These are phyloP conservation scores for Pseudorhiza aurosa DNA, from an alignment of 30 jellyfish, hydroid and myxozoan species.

Conservation along the genomic window DNA sequence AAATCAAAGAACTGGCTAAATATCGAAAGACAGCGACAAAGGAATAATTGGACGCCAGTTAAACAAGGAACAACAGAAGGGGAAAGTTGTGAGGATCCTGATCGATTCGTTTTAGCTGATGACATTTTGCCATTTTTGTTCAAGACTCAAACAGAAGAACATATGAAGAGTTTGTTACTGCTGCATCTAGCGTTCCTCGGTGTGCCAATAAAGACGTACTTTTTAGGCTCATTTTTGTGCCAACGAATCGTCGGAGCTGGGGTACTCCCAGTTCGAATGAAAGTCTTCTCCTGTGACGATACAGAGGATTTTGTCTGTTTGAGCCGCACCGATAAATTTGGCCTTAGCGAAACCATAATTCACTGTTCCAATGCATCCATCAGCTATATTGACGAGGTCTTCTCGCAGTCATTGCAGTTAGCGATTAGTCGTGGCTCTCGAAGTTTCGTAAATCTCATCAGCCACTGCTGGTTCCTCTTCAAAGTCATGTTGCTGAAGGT, in stretches of 20 bases:
- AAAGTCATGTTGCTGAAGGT: slow-evolving; percentile 54
- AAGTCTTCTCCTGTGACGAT: slow-evolving; percentile 2
- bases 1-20: slow-evolving; percentile 54
- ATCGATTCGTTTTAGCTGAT: slow-evolving; percentile 78
- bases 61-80: slow-evolving; percentile 10
- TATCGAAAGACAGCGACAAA: slow-evolving; percentile 48
- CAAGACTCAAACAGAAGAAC: slow-evolving; percentile 36
- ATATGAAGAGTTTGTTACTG: slow-evolving; percentile 47
- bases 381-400: slow-evolving; percentile 29
- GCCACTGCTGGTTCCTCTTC: slow-evolving; percentile 79
- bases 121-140: slow-evolving; percentile 74
- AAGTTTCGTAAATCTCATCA: slow-evolving; percentile 6
- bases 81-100: slow-evolving; percentile 88
- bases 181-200: slow-evolving; percentile 69
- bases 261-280: neutral
- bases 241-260: neutral
- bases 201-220: slow-evolving; percentile 46
- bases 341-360: neutral
- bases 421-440: slow-evolving; percentile 18
- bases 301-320: slow-evolving; percentile 5
- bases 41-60: slow-evolving; percentile 36
- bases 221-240: neutral
- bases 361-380: neutral
- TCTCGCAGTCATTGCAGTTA: slow-evolving; percentile 48
- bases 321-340: neutral